Evolutionary conservation across 2,797 vertebrate genomes (phyloP).

Genomic region (Crenuchus spilurus): DNA sequence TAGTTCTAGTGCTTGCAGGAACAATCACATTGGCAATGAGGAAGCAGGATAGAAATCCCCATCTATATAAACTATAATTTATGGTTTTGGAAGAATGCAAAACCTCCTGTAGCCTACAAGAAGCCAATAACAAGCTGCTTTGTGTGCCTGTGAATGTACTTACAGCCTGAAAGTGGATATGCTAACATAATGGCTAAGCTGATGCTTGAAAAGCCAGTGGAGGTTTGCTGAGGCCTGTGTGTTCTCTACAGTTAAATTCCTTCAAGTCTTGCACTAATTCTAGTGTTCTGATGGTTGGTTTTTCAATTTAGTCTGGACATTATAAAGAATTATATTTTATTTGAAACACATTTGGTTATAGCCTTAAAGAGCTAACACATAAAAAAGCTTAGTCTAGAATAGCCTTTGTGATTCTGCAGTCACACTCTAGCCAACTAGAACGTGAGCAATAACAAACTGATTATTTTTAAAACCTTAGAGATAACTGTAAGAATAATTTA

Average conservation of each 20-base stretch:
- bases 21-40: neutral
- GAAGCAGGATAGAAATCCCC: constrained; percentile 5
- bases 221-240: neutral
- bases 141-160: constrained; percentile 21
- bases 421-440: no score
- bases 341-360: no score
- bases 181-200: constrained; percentile 11
- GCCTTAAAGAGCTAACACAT: no score
- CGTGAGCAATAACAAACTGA: no score
- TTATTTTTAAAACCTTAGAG: neutral
- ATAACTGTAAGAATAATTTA: neutral
- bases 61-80: constrained; percentile 1
- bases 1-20: neutral
- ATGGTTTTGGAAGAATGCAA: constrained; percentile 13
- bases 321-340: no score
- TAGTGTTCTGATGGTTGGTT: neutral
- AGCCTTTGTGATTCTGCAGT: no score
- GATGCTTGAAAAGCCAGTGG: constrained; percentile 25
- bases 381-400: no score
- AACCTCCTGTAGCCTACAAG: constrained; percentile 11
- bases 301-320: no score
- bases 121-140: constrained; percentile 5
- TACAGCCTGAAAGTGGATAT: constrained; percentile 25
- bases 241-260: constrained; percentile 2
- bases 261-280: neutral